A percentile compares a stretch with the other conserved stretches of the same genome.
Conservation (phyloP, 2,113 vertebrate genomes). For the Papio anubis region DNA sequence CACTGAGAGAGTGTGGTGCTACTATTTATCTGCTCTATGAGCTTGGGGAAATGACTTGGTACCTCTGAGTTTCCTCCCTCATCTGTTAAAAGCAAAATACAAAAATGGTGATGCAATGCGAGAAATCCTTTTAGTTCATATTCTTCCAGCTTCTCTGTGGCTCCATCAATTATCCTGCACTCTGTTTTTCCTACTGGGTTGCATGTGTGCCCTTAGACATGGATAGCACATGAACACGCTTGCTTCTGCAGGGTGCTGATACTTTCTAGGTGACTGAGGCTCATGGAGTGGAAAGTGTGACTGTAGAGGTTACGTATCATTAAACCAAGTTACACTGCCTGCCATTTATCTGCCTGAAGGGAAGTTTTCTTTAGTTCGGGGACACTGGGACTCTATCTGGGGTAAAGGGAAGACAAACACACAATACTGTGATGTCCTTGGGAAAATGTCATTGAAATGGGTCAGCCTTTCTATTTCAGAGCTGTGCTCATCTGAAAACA, state of each 20-base stretch:
- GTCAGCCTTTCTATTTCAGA: slow-evolving; percentile 50
- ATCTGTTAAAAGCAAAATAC: not conserved
- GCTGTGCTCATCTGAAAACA: slow-evolving; percentile 41
- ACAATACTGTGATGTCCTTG: slow-evolving; percentile 20
- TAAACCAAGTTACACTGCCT: not conserved
- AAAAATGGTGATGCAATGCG: not conserved
- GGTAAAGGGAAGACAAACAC: not conserved
- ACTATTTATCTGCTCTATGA: fast-evolving
- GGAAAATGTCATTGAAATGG: slow-evolving; percentile 59
- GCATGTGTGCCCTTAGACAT: not conserved
- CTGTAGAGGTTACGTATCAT: not conserved
- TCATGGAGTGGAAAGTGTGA: not conserved
- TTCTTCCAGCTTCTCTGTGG: not conserved
- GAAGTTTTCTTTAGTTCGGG: slow-evolving; percentile 4
- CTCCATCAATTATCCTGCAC: fast-evolving
- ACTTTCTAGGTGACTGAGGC: not conserved
- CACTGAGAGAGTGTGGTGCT: fast-evolving
- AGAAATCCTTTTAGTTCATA: no score
- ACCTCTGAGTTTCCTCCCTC: not conserved
- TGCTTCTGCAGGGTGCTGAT: not conserved
- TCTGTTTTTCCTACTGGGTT: not conserved
- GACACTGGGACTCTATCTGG: not conserved
- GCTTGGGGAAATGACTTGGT: not conserved
- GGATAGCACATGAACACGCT: no score
- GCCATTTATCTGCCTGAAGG: not conserved